Conservation (phyloP, 1,140 invertebrate genomes). For the Pogonognathellus flavescens region DNA sequence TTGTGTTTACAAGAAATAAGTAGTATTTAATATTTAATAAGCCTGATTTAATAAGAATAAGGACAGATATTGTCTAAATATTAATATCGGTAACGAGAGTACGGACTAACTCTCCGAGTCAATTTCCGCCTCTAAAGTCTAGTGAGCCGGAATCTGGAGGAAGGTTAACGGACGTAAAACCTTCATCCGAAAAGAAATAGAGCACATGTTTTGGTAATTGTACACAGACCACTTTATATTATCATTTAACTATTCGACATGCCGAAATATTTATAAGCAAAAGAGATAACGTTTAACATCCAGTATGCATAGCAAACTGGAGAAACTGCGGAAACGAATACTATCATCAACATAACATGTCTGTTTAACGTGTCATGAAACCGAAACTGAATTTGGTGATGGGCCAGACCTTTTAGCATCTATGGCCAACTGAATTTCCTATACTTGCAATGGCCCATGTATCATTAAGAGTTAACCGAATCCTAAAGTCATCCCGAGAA, state of each 20-base stretch:
- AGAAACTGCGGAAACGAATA: background rate
- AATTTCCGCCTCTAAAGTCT: background rate
- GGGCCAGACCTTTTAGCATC: slow-evolving; percentile 21
- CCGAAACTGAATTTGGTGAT: slow-evolving; percentile 37
- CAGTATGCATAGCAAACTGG: background rate
- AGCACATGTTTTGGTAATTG: slow-evolving; percentile 5
- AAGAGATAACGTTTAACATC: slow-evolving; percentile 30
- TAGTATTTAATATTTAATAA: too few species aligned
- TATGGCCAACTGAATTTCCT: background rate
- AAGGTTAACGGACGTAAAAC: slow-evolving; percentile 36
- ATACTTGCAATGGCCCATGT: background rate
- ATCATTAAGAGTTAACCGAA: background rate
- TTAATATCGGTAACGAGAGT: too few species aligned
- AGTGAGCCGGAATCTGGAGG: background rate
- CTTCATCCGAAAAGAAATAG: slow-evolving; percentile 18
- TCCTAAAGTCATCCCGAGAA: background rate
- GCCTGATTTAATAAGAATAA: too few species aligned
- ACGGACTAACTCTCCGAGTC: too few species aligned
- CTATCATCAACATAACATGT: background rate
- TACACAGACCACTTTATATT: background rate
- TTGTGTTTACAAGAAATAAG: too few species aligned
- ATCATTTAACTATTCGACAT: slow-evolving; percentile 27
- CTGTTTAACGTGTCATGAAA: slow-evolving; percentile 31
- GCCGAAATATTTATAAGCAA: slow-evolving; percentile 38
- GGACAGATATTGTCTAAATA: too few species aligned